Conservation (phyloP, 1,140 invertebrate species). For the Drosophila kanapiae region DNA sequence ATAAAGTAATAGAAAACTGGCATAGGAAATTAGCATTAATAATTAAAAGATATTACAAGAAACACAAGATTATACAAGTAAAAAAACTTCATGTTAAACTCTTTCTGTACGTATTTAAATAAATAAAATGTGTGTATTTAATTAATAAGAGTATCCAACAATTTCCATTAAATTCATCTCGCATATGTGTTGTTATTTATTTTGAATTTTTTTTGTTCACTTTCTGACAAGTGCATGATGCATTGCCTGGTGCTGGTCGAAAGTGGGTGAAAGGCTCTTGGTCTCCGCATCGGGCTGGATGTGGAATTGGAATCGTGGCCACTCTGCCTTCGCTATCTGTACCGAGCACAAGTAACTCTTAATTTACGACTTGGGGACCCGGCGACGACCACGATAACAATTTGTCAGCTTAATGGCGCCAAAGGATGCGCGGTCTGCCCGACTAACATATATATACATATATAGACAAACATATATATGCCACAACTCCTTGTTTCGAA, state of each 20-base stretch:
- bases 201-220: conserved; percentile 13
- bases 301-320: conserved; percentile 10
- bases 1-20: no score
- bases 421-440: conserved; percentile 66
- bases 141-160: conserved; percentile 5
- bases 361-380: conserved; percentile 72
- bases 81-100: not conserved
- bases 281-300: conserved; percentile 7
- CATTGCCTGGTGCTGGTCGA: conserved; percentile 69
- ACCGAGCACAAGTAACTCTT: conserved; percentile 51
- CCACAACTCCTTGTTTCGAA: conserved; percentile 17
- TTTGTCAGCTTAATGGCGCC: conserved; percentile 80
- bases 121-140: not conserved
- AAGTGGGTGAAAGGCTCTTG: conserved; percentile 80
- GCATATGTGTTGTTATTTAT: conserved; percentile 32
- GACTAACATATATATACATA: not conserved
- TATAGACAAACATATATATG: not conserved
- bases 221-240: conserved; percentile 82
- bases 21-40: not conserved
- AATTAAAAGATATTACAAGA: no score
- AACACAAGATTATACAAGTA: no score
- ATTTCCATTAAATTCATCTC: conserved; percentile 1
- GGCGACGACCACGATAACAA: conserved; percentile 72
- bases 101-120: not conserved
- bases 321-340: conserved; percentile 36